Evolutionary conservation across 2,888 invertebrate genomes (phyloP), one percentile per base, ranked within the genome.

Genomic region (Dugesia japonica): DNA sequence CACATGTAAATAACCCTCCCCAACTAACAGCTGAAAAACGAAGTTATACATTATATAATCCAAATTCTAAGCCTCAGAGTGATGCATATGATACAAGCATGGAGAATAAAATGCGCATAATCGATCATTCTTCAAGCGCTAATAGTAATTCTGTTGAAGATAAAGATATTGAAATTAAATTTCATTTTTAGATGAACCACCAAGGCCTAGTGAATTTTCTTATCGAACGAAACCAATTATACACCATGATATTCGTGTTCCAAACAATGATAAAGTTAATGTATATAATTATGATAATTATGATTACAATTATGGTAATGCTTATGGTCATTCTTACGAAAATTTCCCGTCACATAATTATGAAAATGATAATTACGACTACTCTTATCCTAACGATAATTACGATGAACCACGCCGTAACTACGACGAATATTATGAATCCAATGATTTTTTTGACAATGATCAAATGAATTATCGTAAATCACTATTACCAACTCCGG

Each of bases 11-110:
- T 71, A 27, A 15, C 13, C 7, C 1, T 4, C 56, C 42, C 4
- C 27, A 26, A 26, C 7, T n/a, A 13, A 4, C 7, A 72, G 17
- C 75, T n/a, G 56, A 56, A 23, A 42, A 75, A 23, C 42, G 75
- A 1, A 56, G 42, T 42, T 71, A 42, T 23, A 56, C 75, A 20
- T 75, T 56, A 17, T 71, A 56, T n/a, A 28, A 42, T 26, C 56
- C 75, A 20, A 27, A 75, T n/a, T 20, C 20, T 9, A 38, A 74
- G n/a, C 38, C 74, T n/a, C n/a, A 20, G 9, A 42, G 7, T 33
- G 56, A 75, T 20, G 4, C 56, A 23, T 56, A 56, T 23, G 56
- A 56, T 20, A 13, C 20, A n/a, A 23, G 20, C 17, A 13, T 7
- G 1, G 56, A 4, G 1, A 56, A 56, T 56, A 56, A 56, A 56